Conservation (phyloP, 2,888 invertebrate genomes). For the Tridacna crocea region DNA sequence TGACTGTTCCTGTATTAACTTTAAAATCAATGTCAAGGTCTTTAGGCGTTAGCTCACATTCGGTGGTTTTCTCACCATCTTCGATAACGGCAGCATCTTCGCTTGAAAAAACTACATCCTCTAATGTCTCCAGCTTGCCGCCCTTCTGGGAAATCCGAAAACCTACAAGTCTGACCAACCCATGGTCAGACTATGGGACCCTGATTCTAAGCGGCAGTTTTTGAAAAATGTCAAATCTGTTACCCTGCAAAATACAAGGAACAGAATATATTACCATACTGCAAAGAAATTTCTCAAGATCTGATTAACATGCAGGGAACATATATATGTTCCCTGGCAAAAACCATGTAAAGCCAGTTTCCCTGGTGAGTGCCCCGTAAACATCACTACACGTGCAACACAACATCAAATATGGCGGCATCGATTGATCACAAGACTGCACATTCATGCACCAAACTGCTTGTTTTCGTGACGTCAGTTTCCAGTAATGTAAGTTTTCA, state of each 20-base stretch:
- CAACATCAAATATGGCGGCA: too few relatives aligned
- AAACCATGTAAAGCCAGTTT: too few relatives aligned
- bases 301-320: too few relatives aligned
- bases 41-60: constrained; percentile 37
- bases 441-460: too few relatives aligned
- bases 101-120: constrained; percentile 48
- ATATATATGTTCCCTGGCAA: too few relatives aligned
- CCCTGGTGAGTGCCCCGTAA: too few relatives aligned
- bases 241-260: background rate
- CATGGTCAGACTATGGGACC: constrained; percentile 12
- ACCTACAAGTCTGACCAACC: constrained; percentile 1
- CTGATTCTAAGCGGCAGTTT: background rate
- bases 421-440: too few relatives aligned
- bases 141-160: background rate
- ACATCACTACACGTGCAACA: too few relatives aligned
- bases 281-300: too few relatives aligned
- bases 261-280: too few relatives aligned
- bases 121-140: constrained; percentile 52
- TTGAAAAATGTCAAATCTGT: background rate
- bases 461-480: too few relatives aligned
- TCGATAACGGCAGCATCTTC: constrained; percentile 43
- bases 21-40: background rate
- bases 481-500: too few relatives aligned
- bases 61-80: constrained; percentile 49
- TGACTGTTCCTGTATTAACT: constrained; percentile 41